Evolutionary conservation across 2,113 vertebrate species (phyloP).

Genomic region (Bostrychus sinensis): DNA sequence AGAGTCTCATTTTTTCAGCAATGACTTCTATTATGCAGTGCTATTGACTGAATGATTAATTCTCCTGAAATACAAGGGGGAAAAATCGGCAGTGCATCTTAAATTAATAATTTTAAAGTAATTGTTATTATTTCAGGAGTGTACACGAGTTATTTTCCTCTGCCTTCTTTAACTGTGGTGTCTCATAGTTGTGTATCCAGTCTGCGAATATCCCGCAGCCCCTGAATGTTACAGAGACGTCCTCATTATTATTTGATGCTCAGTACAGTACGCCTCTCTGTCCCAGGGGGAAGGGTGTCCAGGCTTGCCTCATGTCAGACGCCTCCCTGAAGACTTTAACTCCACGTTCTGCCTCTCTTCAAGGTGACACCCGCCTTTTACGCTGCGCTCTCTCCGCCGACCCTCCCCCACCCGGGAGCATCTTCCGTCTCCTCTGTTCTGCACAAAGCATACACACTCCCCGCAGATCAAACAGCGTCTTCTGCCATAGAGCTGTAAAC

Average conservation of each 20-base stretch:
- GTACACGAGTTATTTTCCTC: no score
- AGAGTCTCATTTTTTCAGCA: no score
- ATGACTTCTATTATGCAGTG: no score
- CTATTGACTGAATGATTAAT: no score
- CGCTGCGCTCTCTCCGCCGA: conserved; percentile 28
- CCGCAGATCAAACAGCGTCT: conserved; percentile 54
- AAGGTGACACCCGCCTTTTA: conserved; percentile 57
- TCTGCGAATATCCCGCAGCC: conserved; percentile 4
- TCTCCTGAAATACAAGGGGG: no score
- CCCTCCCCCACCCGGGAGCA: conserved; percentile 39
- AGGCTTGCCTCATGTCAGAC: conserved; percentile 56
- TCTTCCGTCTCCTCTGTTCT: conserved; percentile 29
- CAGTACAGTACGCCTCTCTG: conserved; percentile 22
- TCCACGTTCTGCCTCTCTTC: conserved; percentile 50
- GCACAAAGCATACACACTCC: conserved; percentile 41
- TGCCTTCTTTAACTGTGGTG: no score
- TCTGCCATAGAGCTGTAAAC: conserved; percentile 33
- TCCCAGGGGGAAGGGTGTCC: conserved; percentile 55
- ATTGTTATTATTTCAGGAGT: no score
- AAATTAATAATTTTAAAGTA: no score
- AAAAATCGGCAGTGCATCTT: no score
- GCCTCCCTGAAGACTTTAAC: conserved; percentile 55
- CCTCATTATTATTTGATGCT: conserved; percentile 28
- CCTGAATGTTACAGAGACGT: no score
- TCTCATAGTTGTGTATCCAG: no score